A percentile compares a stretch with the other conserved stretches of the same genome.
Evolutionary conservation across 2,113 vertebrate genomes (phyloP).

Genomic region (Cebus imitator): DNA sequence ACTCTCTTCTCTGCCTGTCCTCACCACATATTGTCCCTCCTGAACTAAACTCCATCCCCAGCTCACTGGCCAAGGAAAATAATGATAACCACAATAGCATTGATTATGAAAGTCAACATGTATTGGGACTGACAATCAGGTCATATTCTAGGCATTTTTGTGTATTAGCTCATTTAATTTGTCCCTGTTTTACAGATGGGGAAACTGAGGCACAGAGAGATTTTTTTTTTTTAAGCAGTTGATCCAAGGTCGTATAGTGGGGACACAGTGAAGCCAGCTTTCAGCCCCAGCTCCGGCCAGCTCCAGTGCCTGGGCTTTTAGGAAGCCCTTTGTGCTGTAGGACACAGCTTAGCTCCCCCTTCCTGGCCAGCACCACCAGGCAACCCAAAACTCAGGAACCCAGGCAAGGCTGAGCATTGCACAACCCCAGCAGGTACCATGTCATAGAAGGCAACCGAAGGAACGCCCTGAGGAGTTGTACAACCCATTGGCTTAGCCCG

Average conservation of each 20-base stretch:
- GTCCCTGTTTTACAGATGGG: neutral
- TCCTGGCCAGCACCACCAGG: neutral
- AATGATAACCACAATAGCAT: too few species aligned
- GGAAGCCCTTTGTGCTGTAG: neutral
- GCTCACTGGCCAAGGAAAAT: neutral
- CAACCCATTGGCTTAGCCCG: fast-evolving
- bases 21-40: neutral
- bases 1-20: neutral
- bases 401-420: too few species aligned
- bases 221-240: neutral
- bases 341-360: neutral
- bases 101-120: fast-evolving
- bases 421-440: neutral
- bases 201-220: neutral
- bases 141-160: neutral
- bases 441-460: neutral
- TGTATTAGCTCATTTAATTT: neutral
- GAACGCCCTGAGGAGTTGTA: too few species aligned
- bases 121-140: neutral
- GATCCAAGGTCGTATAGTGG: fast-evolving
- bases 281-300: too few species aligned
- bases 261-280: fast-evolving
- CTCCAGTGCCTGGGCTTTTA: neutral
- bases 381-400: neutral
- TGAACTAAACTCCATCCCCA: neutral